These are phyloP conservation scores for Drosophila anceps DNA, from an alignment of 2,888 invertebrate genomes.

Conservation along the genomic window DNA sequence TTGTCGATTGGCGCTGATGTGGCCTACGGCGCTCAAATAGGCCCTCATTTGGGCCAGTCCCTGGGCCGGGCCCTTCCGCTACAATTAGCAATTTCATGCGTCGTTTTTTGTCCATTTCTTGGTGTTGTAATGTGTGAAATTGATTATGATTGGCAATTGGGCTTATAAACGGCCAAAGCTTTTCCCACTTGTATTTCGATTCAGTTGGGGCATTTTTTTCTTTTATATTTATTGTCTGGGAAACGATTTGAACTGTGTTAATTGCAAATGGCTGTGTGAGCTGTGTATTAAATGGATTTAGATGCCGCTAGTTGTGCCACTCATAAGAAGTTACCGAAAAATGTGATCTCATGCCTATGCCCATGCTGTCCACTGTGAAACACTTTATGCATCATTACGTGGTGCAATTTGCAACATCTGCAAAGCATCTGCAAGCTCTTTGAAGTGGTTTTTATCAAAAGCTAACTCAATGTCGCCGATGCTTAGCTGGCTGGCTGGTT, in stretches of 20 bases:
- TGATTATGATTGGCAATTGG: slow-evolving; percentile 73
- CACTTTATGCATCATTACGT: slow-evolving; percentile 28
- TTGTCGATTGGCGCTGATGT: slow-evolving; percentile 59
- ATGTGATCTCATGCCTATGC: slow-evolving; percentile 9
- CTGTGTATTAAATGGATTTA: slow-evolving; percentile 8
- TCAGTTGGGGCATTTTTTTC: slow-evolving; percentile 7
- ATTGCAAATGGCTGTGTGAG: slow-evolving; percentile 9
- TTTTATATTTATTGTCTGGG: slow-evolving; percentile 30
- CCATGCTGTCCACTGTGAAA: slow-evolving; percentile 1
- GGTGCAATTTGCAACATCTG: slow-evolving; percentile 50
- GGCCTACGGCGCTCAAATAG: slow-evolving; percentile 57
- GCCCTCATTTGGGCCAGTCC: slow-evolving; percentile 35
- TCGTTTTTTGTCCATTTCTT: slow-evolving; percentile 44
- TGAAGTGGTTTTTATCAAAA: slow-evolving; percentile 57
- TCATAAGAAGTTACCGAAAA: slow-evolving; percentile 9
- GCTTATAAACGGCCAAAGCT: slow-evolving; percentile 55
- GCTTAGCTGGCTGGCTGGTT: slow-evolving; percentile 13
- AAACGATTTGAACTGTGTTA: slow-evolving; percentile 28
- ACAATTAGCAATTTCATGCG: slow-evolving; percentile 79
- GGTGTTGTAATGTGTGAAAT: slow-evolving; percentile 74
- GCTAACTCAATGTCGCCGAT: slow-evolving; percentile 33
- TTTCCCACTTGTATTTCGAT: slow-evolving; percentile 45
- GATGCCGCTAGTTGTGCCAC: slow-evolving; percentile 4
- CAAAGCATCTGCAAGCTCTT: slow-evolving; percentile 37
- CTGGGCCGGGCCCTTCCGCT: slow-evolving; percentile 66